Percentiles rank a stretch among this genome's conserved stretches.
These are phyloP conservation scores for Chelonia mydas DNA, from an alignment of 2,797 vertebrate genomes.

Conservation along the genomic window DNA sequence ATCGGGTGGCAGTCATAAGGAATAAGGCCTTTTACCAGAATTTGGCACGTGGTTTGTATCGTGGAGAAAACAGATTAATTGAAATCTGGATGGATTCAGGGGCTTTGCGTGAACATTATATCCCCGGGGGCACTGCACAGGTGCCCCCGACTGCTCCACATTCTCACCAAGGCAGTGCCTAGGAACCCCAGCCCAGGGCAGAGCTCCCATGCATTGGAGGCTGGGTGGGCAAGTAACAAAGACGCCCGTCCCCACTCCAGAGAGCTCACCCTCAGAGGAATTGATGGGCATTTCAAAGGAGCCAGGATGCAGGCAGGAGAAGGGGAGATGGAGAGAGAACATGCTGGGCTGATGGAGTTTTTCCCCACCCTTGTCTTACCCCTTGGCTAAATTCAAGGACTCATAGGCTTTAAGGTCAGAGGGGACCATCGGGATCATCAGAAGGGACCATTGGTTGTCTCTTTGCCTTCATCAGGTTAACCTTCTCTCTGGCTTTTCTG, in stretches of 20 bases:
- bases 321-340: neutral
- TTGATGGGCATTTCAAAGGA: neutral
- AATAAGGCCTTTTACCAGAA: neutral
- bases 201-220: neutral
- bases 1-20: fast-evolving
- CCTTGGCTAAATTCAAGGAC: neutral
- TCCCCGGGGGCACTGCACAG: fast-evolving
- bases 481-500: neutral
- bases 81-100: neutral
- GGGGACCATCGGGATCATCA: no score
- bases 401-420: neutral
- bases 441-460: no score
- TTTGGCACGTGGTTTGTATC: neutral
- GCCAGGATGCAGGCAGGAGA: neutral
- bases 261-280: neutral
- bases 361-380: neutral
- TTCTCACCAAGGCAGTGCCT: no score
- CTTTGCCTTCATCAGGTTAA: neutral
- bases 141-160: no score
- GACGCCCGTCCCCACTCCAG: neutral
- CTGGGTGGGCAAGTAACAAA: neutral
- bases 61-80: neutral
- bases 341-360: neutral
- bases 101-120: neutral
- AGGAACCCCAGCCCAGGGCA: no score